Conservation (phyloP, 2,888 invertebrate genomes). For the Drosophila demipolita region DNA sequence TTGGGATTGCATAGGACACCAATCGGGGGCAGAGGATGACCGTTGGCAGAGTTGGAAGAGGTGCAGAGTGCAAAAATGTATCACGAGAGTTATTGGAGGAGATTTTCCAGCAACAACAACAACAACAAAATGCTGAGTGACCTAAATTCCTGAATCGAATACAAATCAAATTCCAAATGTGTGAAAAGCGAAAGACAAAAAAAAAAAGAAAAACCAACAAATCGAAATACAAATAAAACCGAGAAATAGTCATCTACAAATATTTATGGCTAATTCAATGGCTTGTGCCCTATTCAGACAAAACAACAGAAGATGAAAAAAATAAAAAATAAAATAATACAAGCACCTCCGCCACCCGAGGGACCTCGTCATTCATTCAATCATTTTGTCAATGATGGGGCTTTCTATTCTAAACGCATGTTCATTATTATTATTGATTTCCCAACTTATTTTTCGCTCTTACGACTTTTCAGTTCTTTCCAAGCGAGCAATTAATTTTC, state of each 20-base stretch:
- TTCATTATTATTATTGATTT: conserved; percentile 80
- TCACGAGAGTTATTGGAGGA: neutral
- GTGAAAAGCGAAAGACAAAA: conserved; percentile 55
- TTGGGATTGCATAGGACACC: conserved; percentile 26
- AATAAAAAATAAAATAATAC: conserved; percentile 19
- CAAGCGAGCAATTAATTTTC: conserved; percentile 76
- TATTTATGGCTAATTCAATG: conserved; percentile 61
- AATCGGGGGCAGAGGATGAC: neutral
- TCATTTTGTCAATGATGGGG: conserved; percentile 77
- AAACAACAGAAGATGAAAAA: conserved; percentile 1
- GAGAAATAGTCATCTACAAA: conserved; percentile 64
- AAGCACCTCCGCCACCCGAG: conserved; percentile 17
- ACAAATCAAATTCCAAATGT: conserved; percentile 56
- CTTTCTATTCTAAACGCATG: conserved; percentile 61
- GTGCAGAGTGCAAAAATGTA: conserved; percentile 36
- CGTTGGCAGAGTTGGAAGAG: neutral
- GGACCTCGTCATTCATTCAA: conserved; percentile 70
- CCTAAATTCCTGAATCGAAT: conserved; percentile 60
- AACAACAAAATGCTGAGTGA: conserved; percentile 41
- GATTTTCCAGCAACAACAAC: neutral
- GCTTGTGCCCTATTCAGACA: conserved; percentile 27
- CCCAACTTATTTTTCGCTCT: conserved; percentile 69
- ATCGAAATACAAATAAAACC: conserved; percentile 49
- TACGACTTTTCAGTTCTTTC: conserved; percentile 36
- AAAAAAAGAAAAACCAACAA: conserved; percentile 14